Conservation (phyloP, 53 echinoderm and acorn worm genomes). For the Apostichopus leukothele region DNA sequence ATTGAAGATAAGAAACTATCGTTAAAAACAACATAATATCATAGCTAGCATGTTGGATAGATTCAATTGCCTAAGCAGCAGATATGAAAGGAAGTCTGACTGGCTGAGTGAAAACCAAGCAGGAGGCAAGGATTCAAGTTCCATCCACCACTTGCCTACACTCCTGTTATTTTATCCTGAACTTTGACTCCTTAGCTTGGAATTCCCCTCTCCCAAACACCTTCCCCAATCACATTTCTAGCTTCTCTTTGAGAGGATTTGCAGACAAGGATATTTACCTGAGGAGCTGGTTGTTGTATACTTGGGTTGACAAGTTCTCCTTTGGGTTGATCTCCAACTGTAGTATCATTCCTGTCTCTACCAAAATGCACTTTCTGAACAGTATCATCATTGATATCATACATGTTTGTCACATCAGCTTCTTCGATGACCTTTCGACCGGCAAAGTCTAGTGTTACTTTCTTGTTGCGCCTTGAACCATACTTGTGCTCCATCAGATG, state of each 20-base stretch:
- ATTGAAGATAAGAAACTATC: not conserved
- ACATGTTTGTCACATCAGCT: constrained; percentile 69
- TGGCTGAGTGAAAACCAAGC: too few species aligned
- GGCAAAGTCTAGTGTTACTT: constrained; percentile 93
- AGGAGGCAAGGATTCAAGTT: too few species aligned
- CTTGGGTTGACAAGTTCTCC: constrained; percentile 77
- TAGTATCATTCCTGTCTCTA: constrained; percentile 30
- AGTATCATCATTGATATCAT: constrained; percentile 84
- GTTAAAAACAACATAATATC: too few species aligned
- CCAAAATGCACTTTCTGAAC: constrained; percentile 88
- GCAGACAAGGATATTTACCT: constrained; percentile 53
- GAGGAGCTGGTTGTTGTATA: constrained; percentile 67
- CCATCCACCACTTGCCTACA: too few species aligned
- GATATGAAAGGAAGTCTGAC: too few species aligned
- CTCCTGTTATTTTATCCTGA: too few species aligned
- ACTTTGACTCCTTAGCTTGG: too few species aligned
- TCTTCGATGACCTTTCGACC: constrained; percentile 81
- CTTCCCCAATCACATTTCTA: too few species aligned
- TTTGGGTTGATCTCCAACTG: constrained; percentile 6
- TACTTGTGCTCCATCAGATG: constrained; percentile 73
- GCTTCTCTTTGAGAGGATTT: too few species aligned
- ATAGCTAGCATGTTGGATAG: too few species aligned
- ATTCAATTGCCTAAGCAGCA: too few species aligned
- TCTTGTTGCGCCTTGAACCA: constrained; percentile 84
- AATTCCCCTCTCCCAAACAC: too few species aligned